Evolutionary conservation across 2,888 invertebrate genomes (phyloP).

Genomic region (Auanema sp.): DNA sequence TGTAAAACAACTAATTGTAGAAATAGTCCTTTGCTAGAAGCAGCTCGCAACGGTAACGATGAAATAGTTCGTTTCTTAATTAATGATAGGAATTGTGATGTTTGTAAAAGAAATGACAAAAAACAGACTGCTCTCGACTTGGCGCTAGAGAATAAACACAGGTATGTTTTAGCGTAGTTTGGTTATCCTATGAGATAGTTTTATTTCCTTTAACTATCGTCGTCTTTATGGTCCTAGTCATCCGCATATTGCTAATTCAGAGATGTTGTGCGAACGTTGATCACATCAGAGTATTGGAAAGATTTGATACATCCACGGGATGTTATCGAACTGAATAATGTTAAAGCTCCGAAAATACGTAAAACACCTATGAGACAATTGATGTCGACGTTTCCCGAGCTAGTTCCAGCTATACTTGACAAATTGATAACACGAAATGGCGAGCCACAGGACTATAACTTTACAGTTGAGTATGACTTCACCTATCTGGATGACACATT

Average conservation of each 20-base stretch:
- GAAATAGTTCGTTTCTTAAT: slow-evolving; percentile 14
- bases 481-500: slow-evolving; percentile 69
- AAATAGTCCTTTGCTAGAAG: slow-evolving; percentile 68
- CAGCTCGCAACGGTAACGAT: slow-evolving; percentile 61
- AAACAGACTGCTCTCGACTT: slow-evolving; percentile 34
- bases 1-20: background rate
- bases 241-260: no score
- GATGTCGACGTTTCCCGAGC: slow-evolving; percentile 67
- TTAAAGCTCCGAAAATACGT: slow-evolving; percentile 14
- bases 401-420: slow-evolving; percentile 55
- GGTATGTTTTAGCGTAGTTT: slow-evolving; percentile 5
- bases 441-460: background rate
- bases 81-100: no score
- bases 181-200: no score
- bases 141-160: slow-evolving; percentile 21
- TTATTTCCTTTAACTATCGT: no score
- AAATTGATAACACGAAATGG: slow-evolving; percentile 33
- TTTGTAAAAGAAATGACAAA: slow-evolving; percentile 22
- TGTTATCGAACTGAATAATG: slow-evolving; percentile 17
- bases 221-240: no score
- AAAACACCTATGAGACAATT: slow-evolving; percentile 68
- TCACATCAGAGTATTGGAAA: slow-evolving; percentile 66
- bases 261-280: slow-evolving; percentile 65
- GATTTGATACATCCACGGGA: slow-evolving; percentile 62
- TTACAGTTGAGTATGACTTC: slow-evolving; percentile 66